Conservation (phyloP, 2,888 invertebrate genomes). For the Uloborus plumipes region DNA sequence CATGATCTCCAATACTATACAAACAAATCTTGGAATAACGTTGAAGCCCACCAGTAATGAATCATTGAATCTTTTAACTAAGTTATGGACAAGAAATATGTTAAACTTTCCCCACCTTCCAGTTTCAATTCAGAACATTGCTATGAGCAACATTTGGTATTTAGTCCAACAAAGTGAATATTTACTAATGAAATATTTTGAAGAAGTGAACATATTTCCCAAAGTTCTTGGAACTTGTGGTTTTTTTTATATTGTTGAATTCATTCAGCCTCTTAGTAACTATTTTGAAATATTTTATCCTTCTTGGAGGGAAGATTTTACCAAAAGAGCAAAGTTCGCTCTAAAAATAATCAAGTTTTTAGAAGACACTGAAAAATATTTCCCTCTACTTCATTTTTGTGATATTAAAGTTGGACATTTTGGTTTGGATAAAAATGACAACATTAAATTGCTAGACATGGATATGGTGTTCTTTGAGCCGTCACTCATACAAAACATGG, state of each 20-base stretch:
- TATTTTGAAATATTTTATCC: constrained; percentile 63
- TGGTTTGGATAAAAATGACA: constrained; percentile 73
- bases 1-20: constrained; percentile 60
- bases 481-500: constrained; percentile 67
- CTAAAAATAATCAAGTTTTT: constrained; percentile 77
- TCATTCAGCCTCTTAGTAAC: constrained; percentile 75
- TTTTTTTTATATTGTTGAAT: constrained; percentile 78
- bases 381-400: constrained; percentile 78
- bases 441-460: constrained; percentile 76
- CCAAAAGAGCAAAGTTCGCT: constrained; percentile 68
- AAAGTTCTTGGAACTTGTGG: constrained; percentile 79
- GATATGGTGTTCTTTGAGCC: constrained; percentile 77
- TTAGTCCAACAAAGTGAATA: constrained; percentile 80
- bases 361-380: constrained; percentile 76
- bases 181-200: constrained; percentile 76
- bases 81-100: constrained; percentile 59
- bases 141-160: constrained; percentile 78
- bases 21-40: constrained; percentile 38
- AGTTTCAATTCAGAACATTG: constrained; percentile 34
- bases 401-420: constrained; percentile 80
- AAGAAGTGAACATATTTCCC: constrained; percentile 78
- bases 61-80: constrained; percentile 31
- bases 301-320: constrained; percentile 65
- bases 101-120: constrained; percentile 34
- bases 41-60: neutral